Evolutionary conservation across 1,140 invertebrate genomes (phyloP).

Genomic region (Cherax destructor): DNA sequence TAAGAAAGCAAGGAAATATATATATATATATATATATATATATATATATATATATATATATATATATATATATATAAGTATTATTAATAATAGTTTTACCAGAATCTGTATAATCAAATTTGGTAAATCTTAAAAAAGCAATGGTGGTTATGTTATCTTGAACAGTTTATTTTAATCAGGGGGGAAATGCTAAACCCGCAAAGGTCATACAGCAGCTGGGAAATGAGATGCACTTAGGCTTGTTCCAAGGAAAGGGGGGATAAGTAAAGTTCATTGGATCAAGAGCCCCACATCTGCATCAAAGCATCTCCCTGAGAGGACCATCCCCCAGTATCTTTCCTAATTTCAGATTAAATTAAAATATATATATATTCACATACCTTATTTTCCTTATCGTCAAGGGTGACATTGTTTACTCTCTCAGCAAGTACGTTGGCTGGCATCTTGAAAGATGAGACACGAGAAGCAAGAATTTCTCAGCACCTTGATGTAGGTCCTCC

Average conservation of each 20-base stretch:
- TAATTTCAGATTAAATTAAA: background rate
- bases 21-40: background rate
- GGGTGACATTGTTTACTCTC: slow-evolving; percentile 44
- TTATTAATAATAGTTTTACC: background rate
- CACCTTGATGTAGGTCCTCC: no score
- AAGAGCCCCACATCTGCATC: no score
- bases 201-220: no score
- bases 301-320: background rate
- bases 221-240: no score
- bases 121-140: background rate
- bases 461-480: background rate
- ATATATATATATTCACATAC: background rate
- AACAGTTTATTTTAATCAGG: background rate
- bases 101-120: background rate
- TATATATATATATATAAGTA: background rate
- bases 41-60: background rate
- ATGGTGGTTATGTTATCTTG: background rate
- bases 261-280: no score
- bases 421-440: slow-evolving; percentile 38
- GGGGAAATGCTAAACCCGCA: no score
- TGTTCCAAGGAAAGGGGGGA: no score
- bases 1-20: no score
- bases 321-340: no score
- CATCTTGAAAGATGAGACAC: background rate
- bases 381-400: slow-evolving; percentile 58